Conservation (phyloP, 1,140 invertebrate species). For the Artemia franciscana region DNA sequence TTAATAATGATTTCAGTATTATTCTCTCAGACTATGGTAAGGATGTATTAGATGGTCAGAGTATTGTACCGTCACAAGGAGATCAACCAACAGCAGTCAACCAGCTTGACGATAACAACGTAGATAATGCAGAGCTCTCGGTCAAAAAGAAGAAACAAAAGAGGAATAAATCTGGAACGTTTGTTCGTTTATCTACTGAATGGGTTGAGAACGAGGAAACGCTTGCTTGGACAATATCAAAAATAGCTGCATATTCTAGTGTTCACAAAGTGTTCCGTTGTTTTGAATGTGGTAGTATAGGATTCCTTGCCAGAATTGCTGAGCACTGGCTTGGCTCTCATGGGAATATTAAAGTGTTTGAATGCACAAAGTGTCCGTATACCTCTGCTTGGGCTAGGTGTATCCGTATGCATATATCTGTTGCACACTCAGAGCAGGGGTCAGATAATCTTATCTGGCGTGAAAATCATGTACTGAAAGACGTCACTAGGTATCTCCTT, state of each 20-base stretch:
- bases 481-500: conserved; percentile 42
- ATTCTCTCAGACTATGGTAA: conserved; percentile 7
- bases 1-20: neutral
- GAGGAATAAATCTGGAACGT: conserved; percentile 16
- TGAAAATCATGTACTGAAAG: conserved; percentile 44
- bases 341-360: conserved; percentile 42
- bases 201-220: conserved; percentile 40
- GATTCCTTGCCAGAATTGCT: conserved; percentile 46
- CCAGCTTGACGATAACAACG: conserved; percentile 16
- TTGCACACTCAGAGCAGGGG: conserved; percentile 33
- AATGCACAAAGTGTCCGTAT: conserved; percentile 43
- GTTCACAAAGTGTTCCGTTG: conserved; percentile 35
- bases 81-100: conserved; percentile 3
- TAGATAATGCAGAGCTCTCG: conserved; percentile 26
- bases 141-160: conserved; percentile 25
- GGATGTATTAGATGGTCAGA: neutral
- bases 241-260: conserved; percentile 30
- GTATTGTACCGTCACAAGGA: conserved; percentile 2
- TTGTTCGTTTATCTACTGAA: neutral
- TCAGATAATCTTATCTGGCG: conserved; percentile 26
- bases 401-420: conserved; percentile 40
- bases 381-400: conserved; percentile 46
- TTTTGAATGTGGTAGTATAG: conserved; percentile 49
- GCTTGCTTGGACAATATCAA: conserved; percentile 39
- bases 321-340: conserved; percentile 64